Conservation (phyloP, 2,888 invertebrate genomes). For the Scrobipalpa atriplicella region DNA sequence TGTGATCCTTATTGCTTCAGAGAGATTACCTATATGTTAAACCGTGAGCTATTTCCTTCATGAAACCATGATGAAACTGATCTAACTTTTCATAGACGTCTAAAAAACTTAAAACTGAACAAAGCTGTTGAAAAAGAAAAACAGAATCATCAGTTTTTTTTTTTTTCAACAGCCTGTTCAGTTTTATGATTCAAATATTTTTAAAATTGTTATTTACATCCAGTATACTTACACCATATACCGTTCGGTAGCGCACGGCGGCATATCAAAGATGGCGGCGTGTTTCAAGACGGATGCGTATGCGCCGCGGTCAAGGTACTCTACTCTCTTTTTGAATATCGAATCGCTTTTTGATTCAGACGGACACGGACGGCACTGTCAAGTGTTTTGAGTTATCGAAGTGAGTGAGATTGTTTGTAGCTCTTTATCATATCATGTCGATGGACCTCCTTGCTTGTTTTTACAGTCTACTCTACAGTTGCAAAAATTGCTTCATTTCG, state of each 20-base stretch:
- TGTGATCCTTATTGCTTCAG: too few species aligned
- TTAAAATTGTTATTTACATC: not conserved
- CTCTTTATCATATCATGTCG: not conserved
- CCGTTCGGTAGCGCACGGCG: conserved; percentile 66
- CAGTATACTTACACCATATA: not conserved
- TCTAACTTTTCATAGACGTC: too few species aligned
- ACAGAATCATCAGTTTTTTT: too few species aligned
- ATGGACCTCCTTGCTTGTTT: too few species aligned
- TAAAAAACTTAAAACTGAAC: too few species aligned
- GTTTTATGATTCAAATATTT: not conserved
- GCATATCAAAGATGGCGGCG: conserved; percentile 58
- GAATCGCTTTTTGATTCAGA: conserved; percentile 49
- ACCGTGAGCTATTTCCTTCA: too few species aligned
- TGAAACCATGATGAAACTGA: too few species aligned
- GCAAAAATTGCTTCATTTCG: too few species aligned
- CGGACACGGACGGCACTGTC: conserved; percentile 17
- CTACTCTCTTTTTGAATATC: conserved; percentile 51
- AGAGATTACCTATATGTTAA: too few species aligned
- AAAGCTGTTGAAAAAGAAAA: too few species aligned
- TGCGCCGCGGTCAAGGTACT: conserved; percentile 41
- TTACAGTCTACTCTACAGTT: too few species aligned
- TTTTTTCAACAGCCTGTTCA: too few species aligned
- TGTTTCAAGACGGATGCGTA: conserved; percentile 47
- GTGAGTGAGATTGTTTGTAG: not conserved
- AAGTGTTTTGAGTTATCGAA: conserved; percentile 21